Base-by-base conservation (phyloP, 2,888 invertebrate species). In the Venustoraphidia nigricollis region DNA sequence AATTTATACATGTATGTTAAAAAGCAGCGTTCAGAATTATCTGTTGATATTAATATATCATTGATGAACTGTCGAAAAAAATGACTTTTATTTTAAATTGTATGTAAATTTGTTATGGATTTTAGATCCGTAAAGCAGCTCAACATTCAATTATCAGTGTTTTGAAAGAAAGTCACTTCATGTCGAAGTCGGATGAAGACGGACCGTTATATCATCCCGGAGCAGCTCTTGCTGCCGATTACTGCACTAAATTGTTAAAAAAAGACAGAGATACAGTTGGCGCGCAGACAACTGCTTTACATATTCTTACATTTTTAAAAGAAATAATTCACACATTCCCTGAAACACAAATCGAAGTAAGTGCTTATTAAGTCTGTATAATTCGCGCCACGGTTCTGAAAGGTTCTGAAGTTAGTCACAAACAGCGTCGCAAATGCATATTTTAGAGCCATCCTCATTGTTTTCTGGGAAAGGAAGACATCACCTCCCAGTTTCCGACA, bases 51-150 rank as follows among this genome's bases (percentile, higher is more conserved):
- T 3, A 27, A 27, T 17, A 4, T 17, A 46, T 4, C 17, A 4
- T 17, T 17, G 17, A 4, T 4, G 17, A 4, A 17, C 17, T 17
- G 27, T 27, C 27, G 27, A 27, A 27, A 6, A 1, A 27, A 6
- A 27, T 4, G 17, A 27, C 10, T 41, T 34, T 9, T 44, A 13
- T 43, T 34, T 40, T 48, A 36, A 42, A 37, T 47, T 49, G 9
- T 41, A 36, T 36, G 14, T 35, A 10, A 39, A 42, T 45, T 47
- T 46, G 41, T 45, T 52, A 4, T 17, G 17, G 17, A 4, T 17
- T 60, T 48, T 57, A 85, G 83, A 81, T 92, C 45, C 75, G 94
- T 5, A 93, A 91, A 70, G 79, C 86, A 0, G 89, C 89, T 0
- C 92, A 93, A 56, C 81, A 87, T 57, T 86, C 87, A 0, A 70